A percentile compares a stretch with the other conserved stretches of the same genome.
These are phyloP conservation scores for Candoia aspera DNA, from an alignment of 2,113 vertebrate species.

Conservation along the genomic window DNA sequence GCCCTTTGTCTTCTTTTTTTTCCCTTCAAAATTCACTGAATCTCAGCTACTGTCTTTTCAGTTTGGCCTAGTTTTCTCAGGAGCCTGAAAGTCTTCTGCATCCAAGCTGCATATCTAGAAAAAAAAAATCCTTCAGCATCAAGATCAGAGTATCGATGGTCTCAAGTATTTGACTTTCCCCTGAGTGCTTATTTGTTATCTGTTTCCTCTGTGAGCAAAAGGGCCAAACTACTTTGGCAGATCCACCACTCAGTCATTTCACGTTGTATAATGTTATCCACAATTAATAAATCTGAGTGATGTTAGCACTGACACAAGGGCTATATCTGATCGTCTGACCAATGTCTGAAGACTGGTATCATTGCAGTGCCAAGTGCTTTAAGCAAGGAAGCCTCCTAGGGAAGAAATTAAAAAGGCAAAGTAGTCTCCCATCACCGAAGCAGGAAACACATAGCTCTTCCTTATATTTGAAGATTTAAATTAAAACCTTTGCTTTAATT, in stretches of 20 bases:
- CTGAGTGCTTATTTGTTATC: constrained; percentile 4
- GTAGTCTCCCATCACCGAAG: neutral
- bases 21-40: neutral
- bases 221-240: neutral
- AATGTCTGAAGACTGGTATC: neutral
- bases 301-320: neutral
- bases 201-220: neutral
- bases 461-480: neutral
- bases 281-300: neutral
- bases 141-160: neutral
- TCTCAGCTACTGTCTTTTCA: neutral
- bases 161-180: constrained; percentile 19
- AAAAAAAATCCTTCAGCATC: neutral
- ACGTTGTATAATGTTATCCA: neutral
- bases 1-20: neutral
- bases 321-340: neutral
- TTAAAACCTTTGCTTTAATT: neutral
- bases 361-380: neutral
- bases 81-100: neutral
- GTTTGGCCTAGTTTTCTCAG: neutral
- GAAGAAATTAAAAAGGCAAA: neutral
- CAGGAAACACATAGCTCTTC: neutral
- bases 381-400: neutral
- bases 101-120: neutral
- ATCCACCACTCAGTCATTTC: neutral